A percentile compares a stretch with the other conserved stretches of the same genome.
These are phyloP conservation scores for Ditylenchus dipsaci DNA, from an alignment of 1,140 invertebrate species.

Conservation along the genomic window DNA sequence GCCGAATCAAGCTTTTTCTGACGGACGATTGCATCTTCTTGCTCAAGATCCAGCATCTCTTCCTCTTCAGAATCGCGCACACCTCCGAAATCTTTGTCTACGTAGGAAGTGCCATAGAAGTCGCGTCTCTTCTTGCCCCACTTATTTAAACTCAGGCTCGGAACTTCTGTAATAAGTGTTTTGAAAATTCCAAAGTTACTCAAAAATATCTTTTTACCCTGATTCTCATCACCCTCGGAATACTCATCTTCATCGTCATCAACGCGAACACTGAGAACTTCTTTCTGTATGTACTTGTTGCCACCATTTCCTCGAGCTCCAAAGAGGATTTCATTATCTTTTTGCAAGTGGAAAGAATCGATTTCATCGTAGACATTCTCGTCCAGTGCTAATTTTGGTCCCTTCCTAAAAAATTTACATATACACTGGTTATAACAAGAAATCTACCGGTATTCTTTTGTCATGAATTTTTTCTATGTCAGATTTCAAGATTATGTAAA, in stretches of 20 bases:
- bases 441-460: too few relatives aligned
- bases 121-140: constrained; percentile 26
- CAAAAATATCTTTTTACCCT: background rate
- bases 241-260: constrained; percentile 15
- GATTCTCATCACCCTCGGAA: background rate
- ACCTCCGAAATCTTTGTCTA: constrained; percentile 35
- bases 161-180: background rate
- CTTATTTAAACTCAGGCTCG: constrained; percentile 18
- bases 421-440: too few relatives aligned
- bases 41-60: constrained; percentile 36
- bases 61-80: constrained; percentile 37
- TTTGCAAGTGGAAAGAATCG: constrained; percentile 13
- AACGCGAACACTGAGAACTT: constrained; percentile 24
- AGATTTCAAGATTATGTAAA: too few relatives aligned
- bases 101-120: constrained; percentile 37
- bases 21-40: constrained; percentile 29
- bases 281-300: constrained; percentile 12
- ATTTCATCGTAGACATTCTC: constrained; percentile 32
- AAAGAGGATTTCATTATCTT: constrained; percentile 8
- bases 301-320: constrained; percentile 7
- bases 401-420: too few relatives aligned
- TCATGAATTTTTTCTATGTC: too few relatives aligned
- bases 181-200: background rate
- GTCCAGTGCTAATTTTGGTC: too few relatives aligned
- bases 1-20: constrained; percentile 27